phyloP scores from a whole-genome alignment of 2,888 invertebrate genomes.

The Lasioglossum zephyrum region DNA sequence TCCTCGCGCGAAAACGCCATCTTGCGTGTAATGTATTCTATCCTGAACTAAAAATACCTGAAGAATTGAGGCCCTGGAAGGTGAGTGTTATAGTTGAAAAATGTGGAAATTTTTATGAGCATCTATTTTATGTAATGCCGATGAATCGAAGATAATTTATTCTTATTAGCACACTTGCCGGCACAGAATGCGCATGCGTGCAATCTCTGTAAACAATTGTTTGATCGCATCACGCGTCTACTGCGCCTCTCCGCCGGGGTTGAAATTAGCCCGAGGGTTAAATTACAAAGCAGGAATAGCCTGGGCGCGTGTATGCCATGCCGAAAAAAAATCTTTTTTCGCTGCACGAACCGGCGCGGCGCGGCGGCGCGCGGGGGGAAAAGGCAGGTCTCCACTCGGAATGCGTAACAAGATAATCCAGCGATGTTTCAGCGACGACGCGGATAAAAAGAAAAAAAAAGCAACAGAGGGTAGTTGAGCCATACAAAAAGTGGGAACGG shows the following conservation, averaged over 20 bases:
- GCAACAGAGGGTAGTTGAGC: background rate
- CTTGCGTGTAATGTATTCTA: background rate
- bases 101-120: background rate
- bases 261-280: background rate
- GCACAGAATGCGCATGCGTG: background rate
- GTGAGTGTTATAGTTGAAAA: background rate
- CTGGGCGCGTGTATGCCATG: background rate
- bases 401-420: slow-evolving; percentile 2
- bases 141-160: background rate
- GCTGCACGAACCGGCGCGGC: background rate
- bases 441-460: background rate
- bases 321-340: background rate
- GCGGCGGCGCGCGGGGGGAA: background rate
- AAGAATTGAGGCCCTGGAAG: background rate
- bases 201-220: background rate
- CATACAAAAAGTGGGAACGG: background rate
- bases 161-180: background rate
- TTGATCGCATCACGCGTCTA: background rate
- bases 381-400: background rate
- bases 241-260: background rate
- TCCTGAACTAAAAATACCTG: background rate
- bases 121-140: background rate
- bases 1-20: background rate
- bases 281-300: background rate
- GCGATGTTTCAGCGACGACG: background rate